Evolutionary conservation across 1,140 invertebrate species (phyloP), one percentile per base, ranked within the genome.

Genomic region (Polyergus mexicanus): DNA sequence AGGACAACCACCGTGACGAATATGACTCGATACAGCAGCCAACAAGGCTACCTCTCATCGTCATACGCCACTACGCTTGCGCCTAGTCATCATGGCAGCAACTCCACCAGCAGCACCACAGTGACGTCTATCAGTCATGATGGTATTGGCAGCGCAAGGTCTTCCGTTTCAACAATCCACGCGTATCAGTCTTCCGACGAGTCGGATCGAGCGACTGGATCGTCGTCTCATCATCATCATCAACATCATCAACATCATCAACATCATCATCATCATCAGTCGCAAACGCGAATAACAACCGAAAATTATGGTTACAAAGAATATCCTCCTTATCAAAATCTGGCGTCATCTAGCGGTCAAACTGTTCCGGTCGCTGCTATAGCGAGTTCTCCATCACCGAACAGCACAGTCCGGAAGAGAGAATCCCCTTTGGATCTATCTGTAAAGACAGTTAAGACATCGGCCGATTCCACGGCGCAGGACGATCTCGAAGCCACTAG

Each of bases 351-450:
- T 11, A 71, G 74, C 1, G 68, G 58, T 78, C 91, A 90, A 19
- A 54, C 83, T 32, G 41, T 74, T 8, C 68, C 87, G 60, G 44
- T 72, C 44, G 35, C 84, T 11, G 41, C 84, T n/a, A n/a, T 84
- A n/a, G 44, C 78, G 28, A 47, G 54, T 68, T 75, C 87, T 0
- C 19, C 90, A 0, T 81, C 91, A 0, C 87, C 92, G 32, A 88
- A 87, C 16, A 94, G 92, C 58, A 91, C 91, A 0, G n/a, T 93
- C 1, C 93, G 93, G 71, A 97, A 96, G 93, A 95, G 96, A 51
- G 97, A 98, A 92, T 98, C 97, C 0, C 98, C 98, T 0, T 92
- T 98, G 63, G 98, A 98, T 94, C 95, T 98, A 16, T 98, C 98
- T 0, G 97, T 98, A 51, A 98, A 98, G 92, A 98, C 98, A 0